These are phyloP conservation scores for Pachycephala philippinensis DNA, from an alignment of 2,113 vertebrate species.

Conservation along the genomic window DNA sequence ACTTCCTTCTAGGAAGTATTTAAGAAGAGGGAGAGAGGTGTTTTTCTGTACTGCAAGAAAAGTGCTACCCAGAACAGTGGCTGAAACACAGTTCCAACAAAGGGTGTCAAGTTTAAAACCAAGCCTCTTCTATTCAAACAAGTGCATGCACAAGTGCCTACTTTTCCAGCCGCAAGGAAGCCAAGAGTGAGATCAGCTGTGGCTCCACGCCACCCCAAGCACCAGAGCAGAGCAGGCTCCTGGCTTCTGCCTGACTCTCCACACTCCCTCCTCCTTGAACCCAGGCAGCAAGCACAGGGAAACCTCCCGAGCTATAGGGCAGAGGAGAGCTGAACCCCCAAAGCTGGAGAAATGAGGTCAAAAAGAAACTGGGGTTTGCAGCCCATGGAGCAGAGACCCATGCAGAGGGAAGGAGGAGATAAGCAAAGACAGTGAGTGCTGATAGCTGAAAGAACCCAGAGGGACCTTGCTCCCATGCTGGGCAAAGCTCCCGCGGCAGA, in stretches of 20 bases:
- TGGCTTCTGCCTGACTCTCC: not conserved
- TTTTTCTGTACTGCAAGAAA: not conserved
- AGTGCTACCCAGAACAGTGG: not conserved
- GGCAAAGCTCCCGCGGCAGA: not conserved
- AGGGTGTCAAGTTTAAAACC: not conserved
- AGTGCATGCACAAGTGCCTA: not conserved
- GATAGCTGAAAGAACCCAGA: not conserved
- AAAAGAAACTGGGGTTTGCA: not conserved
- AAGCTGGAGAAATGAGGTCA: not conserved
- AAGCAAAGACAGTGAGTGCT: not conserved
- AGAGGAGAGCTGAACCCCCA: not conserved
- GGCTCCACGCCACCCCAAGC: not conserved
- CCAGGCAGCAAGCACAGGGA: not conserved
- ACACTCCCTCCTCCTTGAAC: not conserved
- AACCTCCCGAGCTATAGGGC: rapidly evolving
- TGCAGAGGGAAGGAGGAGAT: not conserved
- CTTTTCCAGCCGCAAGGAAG: not conserved
- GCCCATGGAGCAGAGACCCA: not conserved
- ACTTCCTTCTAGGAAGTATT: not conserved
- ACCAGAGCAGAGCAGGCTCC: not conserved
- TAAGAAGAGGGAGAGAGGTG: not conserved
- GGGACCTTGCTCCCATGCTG: not conserved
- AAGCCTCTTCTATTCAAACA: not conserved
- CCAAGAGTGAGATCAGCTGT: not conserved
- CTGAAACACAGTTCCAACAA: not conserved